Percentiles rank a stretch among this genome's conserved stretches.
Evolutionary conservation across 2,888 invertebrate genomes (phyloP).

Genomic region (Brachypalpus laphriformis): DNA sequence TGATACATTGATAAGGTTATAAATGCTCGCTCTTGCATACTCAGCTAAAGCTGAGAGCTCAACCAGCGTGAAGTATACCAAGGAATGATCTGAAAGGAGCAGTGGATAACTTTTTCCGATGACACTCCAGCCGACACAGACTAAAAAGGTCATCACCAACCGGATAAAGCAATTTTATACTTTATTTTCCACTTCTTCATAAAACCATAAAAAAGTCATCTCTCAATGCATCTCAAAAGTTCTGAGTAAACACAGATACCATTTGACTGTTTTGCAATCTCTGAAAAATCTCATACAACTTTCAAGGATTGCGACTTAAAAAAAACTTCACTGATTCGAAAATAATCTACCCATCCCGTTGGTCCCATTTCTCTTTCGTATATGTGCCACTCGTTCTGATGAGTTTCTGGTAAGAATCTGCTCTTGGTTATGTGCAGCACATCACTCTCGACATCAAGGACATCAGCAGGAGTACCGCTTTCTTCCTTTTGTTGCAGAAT

Average conservation of each 20-base stretch:
- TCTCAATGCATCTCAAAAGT: not conserved
- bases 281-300: not conserved
- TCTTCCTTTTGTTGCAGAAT: not conserved
- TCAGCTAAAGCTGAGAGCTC: no score
- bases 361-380: not conserved
- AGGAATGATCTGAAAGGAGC: no score
- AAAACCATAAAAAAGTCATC: not conserved
- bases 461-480: slow-evolving; percentile 5
- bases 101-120: no score
- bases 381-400: slow-evolving; percentile 14
- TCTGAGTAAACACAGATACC: not conserved
- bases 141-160: not conserved
- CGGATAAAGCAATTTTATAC: not conserved
- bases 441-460: slow-evolving; percentile 22
- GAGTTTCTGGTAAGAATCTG: slow-evolving; percentile 9
- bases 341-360: slow-evolving; percentile 35
- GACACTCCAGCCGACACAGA: not conserved
- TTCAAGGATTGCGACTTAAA: slow-evolving; percentile 24
- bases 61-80: no score
- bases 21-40: no score
- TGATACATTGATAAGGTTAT: no score
- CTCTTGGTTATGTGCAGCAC: slow-evolving; percentile 27
- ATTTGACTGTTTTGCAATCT: slow-evolving; percentile 1
- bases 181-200: not conserved
- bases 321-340: slow-evolving; percentile 40